Evolutionary conservation across 2,113 vertebrate genomes (phyloP).

Genomic region (Oreochromis niloticus): DNA sequence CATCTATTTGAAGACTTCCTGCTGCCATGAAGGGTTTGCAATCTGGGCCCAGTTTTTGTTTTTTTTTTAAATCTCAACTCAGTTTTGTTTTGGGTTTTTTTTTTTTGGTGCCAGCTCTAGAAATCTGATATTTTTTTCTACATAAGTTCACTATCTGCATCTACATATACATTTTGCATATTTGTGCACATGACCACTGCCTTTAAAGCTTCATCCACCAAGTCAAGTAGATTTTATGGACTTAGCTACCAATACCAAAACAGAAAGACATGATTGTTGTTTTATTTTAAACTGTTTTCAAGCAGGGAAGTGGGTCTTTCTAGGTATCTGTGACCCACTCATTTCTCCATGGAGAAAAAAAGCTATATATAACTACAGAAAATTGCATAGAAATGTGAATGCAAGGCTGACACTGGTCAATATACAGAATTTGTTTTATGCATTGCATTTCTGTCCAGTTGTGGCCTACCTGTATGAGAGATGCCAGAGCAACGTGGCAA

Average conservation of each 20-base stretch:
- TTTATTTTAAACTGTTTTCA: neutral
- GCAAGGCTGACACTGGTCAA: slow-evolving; percentile 57
- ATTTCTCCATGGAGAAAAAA: slow-evolving; percentile 37
- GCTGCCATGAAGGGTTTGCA: slow-evolving; percentile 51
- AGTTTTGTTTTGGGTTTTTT: neutral
- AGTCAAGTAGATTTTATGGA: slow-evolving; percentile 39
- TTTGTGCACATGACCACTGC: slow-evolving; percentile 38
- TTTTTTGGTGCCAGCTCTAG: neutral
- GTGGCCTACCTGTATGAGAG: slow-evolving; percentile 38
- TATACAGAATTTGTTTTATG: slow-evolving; percentile 43
- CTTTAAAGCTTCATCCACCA: slow-evolving; percentile 55
- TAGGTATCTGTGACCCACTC: slow-evolving; percentile 3
- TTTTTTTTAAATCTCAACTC: slow-evolving; percentile 1
- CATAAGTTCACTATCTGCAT: neutral
- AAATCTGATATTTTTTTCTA: neutral
- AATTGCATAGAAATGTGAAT: slow-evolving; percentile 58
- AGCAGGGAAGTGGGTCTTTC: slow-evolving; percentile 52
- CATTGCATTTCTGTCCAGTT: slow-evolving; percentile 44
- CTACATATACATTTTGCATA: neutral
- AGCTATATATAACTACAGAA: slow-evolving; percentile 39
- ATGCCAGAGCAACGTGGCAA: slow-evolving; percentile 38
- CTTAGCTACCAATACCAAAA: slow-evolving; percentile 63
- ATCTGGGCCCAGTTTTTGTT: slow-evolving; percentile 50
- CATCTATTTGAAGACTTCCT: neutral
- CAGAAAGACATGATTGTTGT: slow-evolving; percentile 57